A percentile compares a stretch with the other conserved stretches of the same genome.
Evolutionary conservation across 2,113 vertebrate species (phyloP).

Genomic region (Sardina pilchardus): DNA sequence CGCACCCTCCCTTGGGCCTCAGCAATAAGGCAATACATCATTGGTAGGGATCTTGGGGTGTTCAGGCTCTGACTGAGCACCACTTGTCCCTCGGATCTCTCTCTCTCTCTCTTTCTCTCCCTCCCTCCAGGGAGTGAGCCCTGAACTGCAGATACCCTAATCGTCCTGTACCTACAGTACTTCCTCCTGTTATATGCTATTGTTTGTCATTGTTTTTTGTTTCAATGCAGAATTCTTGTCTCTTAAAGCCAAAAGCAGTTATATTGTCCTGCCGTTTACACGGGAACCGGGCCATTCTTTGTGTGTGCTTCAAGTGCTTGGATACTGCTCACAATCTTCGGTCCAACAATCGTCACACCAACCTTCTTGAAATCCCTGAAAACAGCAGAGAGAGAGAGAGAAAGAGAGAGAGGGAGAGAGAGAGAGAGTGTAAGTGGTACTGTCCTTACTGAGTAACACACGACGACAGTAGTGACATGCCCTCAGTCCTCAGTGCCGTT

Average conservation of each 20-base stretch:
- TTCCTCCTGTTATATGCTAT: conserved; percentile 32
- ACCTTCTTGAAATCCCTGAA: conserved; percentile 92
- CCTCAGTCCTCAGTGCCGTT: conserved; percentile 51
- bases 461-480: conserved; percentile 52
- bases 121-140: conserved; percentile 31
- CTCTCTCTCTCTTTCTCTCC: conserved; percentile 25
- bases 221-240: conserved; percentile 53
- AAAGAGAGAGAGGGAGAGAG: conserved; percentile 41
- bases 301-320: conserved; percentile 92
- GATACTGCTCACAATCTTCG: conserved; percentile 93
- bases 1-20: conserved; percentile 46
- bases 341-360: conserved; percentile 89
- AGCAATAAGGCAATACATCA: conserved; percentile 68
- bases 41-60: conserved; percentile 51
- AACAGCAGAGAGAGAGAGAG: conserved; percentile 46
- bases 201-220: conserved; percentile 29
- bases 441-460: conserved; percentile 45
- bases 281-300: conserved; percentile 91
- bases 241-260: conserved; percentile 56
- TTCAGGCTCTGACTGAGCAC: conserved; percentile 31
- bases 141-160: conserved; percentile 27
- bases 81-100: background rate
- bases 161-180: conserved; percentile 32
- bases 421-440: conserved; percentile 26
- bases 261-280: conserved; percentile 73